These are phyloP conservation scores for Octonoba sinensis DNA, from an alignment of 2,888 invertebrate genomes.

Conservation along the genomic window DNA sequence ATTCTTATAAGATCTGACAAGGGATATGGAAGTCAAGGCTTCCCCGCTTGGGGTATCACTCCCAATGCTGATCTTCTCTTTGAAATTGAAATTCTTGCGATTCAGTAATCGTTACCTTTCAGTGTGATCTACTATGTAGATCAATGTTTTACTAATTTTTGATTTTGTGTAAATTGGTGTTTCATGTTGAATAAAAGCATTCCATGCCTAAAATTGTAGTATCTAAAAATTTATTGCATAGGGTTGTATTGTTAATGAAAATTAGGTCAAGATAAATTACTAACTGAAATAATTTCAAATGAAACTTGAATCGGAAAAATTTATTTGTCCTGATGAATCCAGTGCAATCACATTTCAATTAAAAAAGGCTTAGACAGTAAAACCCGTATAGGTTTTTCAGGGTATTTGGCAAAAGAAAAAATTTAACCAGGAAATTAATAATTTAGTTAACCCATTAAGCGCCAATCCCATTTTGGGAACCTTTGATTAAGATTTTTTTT, in stretches of 20 bases:
- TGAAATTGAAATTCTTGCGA: slow-evolving; percentile 54
- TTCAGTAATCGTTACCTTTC: slow-evolving; percentile 27
- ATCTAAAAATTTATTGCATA: neutral
- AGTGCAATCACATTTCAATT: too few relatives aligned
- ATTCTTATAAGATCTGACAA: slow-evolving; percentile 59
- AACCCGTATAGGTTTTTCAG: too few relatives aligned
- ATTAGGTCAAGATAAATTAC: neutral
- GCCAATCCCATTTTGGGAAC: too few relatives aligned
- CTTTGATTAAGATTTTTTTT: too few relatives aligned
- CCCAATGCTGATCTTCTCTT: slow-evolving; percentile 56
- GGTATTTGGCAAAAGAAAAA: too few relatives aligned
- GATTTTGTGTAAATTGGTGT: neutral
- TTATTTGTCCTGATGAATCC: too few relatives aligned
- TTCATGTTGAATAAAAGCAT: neutral
- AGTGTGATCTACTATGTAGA: slow-evolving; percentile 22
- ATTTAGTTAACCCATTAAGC: too few relatives aligned
- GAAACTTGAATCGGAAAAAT: too few relatives aligned
- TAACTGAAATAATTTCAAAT: too few relatives aligned
- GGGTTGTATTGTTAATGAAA: neutral
- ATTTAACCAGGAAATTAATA: too few relatives aligned
- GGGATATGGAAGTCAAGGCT: slow-evolving; percentile 57
- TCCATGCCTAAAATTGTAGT: neutral
- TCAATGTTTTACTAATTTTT: neutral
- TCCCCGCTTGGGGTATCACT: slow-evolving; percentile 59
- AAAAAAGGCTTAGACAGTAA: too few relatives aligned